These are phyloP conservation scores for Nematopogon swammerdamellus DNA, from an alignment of 2,888 invertebrate species.

Conservation along the genomic window DNA sequence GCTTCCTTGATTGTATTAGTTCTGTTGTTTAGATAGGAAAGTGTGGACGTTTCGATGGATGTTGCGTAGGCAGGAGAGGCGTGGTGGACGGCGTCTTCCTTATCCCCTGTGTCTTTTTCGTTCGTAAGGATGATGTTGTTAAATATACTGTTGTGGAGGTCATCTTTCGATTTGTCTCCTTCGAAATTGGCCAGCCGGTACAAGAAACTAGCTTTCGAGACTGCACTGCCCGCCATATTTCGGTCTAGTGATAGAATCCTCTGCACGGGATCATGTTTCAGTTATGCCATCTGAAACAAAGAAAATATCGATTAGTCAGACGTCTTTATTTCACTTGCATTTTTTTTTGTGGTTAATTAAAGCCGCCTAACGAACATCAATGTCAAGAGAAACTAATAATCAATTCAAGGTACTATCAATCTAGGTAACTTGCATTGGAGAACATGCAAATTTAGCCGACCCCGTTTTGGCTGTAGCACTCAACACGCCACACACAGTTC, in stretches of 20 bases:
- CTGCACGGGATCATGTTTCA: too few relatives aligned
- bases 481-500: too few relatives aligned
- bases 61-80: constrained; percentile 37
- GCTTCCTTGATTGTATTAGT: constrained; percentile 36
- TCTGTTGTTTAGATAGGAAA: constrained; percentile 23
- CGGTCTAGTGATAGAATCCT: neutral
- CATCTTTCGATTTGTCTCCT: neutral
- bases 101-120: constrained; percentile 38
- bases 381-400: too few relatives aligned
- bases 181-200: neutral
- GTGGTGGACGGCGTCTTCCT: constrained; percentile 31
- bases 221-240: neutral
- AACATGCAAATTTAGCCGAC: too few relatives aligned
- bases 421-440: too few relatives aligned
- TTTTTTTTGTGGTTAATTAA: too few relatives aligned
- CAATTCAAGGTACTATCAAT: too few relatives aligned
- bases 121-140: constrained; percentile 42
- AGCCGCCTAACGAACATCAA: too few relatives aligned
- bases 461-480: too few relatives aligned
- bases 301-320: constrained; percentile 10
- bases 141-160: constrained; percentile 15
- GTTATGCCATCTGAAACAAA: constrained; percentile 49
- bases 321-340: too few relatives aligned
- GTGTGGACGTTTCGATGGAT: constrained; percentile 28
- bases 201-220: neutral